Evolutionary conservation across 23 tunicate species (phyloP), one percentile per base, ranked within the genome.

Genomic region (Halocynthia roretzi): DNA sequence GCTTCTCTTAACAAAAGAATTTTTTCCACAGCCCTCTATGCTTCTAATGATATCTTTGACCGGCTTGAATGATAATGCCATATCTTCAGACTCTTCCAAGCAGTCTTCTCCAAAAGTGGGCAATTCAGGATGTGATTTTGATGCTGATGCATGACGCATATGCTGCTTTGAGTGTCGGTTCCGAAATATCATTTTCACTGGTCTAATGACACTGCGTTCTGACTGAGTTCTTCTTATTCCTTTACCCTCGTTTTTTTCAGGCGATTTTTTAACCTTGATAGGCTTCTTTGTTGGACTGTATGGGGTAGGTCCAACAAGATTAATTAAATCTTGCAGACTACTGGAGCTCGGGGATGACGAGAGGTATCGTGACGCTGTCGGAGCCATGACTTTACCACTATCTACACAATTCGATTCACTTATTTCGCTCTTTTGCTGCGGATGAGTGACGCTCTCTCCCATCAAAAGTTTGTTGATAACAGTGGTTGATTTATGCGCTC

Each of bases 271-370:
- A 8, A 9, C 70, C 31, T 40, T 48, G 31, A 65, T 40, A 65
- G 70, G 31, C n/a, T 40, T 65, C 22, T 65, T 40, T 8, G 31
- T 65, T 0, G 70, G 70, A 15, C 70, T 65, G 70, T 65, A 65
- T 65, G 70, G 70, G 9, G 70, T 65, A 48, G 70, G 70, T 20
- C 70, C 70, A 65, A 65, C 70, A 9, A 65, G 31, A 9, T 40
- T 20, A 20, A 65, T 20, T 8, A 65, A 15, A 65, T 65, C 70
- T 5, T 65, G 22, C 31, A 65, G 2, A 20, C 31, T 65, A 15
- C 70, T 65, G 10, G 19, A 10, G 5, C 10, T 48, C 31, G 22
- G 70, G 18, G 70, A 10, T 15, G 15, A 10, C 9, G 70, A 48
- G 48, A 20, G 48, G 10, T 9, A 9, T 10, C 9, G 22, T 48